Base-by-base conservation (phyloP, 1,140 invertebrate species). In the Adelges cooleyi region DNA sequence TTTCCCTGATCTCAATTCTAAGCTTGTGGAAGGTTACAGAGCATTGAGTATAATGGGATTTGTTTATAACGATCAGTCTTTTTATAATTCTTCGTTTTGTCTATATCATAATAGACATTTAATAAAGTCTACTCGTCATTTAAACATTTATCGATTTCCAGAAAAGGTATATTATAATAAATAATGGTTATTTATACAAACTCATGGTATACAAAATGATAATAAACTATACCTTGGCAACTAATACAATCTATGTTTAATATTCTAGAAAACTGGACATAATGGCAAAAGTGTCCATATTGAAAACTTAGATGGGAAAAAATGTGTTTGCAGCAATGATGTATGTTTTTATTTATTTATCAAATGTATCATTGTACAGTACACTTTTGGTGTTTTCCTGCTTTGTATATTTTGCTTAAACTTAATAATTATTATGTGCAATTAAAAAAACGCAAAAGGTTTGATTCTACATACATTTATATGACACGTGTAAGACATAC, bases 101-200 rank as follows among this genome's bases (percentile, higher is more conserved):
- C 15, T 46, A 20, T 62, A 48, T 13, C 56, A 27, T 22, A 62
- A 48, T 20, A 62, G 18, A 48, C 42, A 62, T 46, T 15, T 62
- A 29, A 18, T 62, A 33, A 62, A 62, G 22, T 62, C 56, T 48
- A 62, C 56, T 33, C 38, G 56, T 8, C 42, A 22, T 48, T 25
- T 62, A 62, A 62, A 62, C 20, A 38, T 62, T 1, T 62, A 62
- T 13, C 25, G 40, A n/a, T 46, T 22, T 33, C 56, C 56, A 62
- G 44, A 48, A 22, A 48, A 9, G 3, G 56, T 62, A n/a, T 48
- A 20, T 3, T 20, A 48, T 3, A 3, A 48, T 20, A 6, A 5
- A 48, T 23, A 22, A 11, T 20, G 20, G 4, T 6, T 1, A 48
- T 3, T 22, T 10, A 20, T 2, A 18, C 20, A 48, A 4, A 9